phyloP scores from a whole-genome alignment of 30 jellyfish, hydroid and myxozoan species.

The Aurelia aurita region DNA sequence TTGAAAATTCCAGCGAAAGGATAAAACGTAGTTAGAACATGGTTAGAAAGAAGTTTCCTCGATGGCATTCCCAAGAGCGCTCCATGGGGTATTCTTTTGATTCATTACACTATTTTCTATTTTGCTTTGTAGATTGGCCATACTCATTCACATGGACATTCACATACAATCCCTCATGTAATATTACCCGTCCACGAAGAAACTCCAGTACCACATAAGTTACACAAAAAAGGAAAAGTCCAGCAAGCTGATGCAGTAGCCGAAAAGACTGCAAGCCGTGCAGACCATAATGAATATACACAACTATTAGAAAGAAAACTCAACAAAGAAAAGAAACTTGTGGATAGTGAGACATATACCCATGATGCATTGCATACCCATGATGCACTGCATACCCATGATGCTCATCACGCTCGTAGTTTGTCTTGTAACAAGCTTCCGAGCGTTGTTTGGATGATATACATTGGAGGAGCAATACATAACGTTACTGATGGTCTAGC shows the following conservation, averaged over 20 bases:
- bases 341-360: neutral
- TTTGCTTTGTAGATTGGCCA: conserved; percentile 61
- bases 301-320: conserved; percentile 2
- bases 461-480: conserved; percentile 77
- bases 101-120: neutral
- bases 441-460: conserved; percentile 78
- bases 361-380: too few relatives aligned
- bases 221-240: neutral
- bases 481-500: conserved; percentile 92
- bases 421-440: conserved; percentile 58
- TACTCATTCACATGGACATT: conserved; percentile 89
- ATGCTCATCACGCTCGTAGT: neutral
- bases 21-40: too few relatives aligned
- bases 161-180: conserved; percentile 63
- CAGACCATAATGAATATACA: conserved; percentile 1
- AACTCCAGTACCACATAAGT: conserved; percentile 6
- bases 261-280: neutral
- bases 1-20: too few relatives aligned
- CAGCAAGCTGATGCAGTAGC: neutral
- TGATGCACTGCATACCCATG: neutral
- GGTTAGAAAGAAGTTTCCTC: too few relatives aligned
- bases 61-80: too few relatives aligned
- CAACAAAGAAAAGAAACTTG: neutral
- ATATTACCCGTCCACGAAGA: conserved; percentile 33
- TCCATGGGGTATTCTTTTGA: too few relatives aligned